Conservation (phyloP, 1,140 invertebrate genomes). For the Eueides isabella region DNA sequence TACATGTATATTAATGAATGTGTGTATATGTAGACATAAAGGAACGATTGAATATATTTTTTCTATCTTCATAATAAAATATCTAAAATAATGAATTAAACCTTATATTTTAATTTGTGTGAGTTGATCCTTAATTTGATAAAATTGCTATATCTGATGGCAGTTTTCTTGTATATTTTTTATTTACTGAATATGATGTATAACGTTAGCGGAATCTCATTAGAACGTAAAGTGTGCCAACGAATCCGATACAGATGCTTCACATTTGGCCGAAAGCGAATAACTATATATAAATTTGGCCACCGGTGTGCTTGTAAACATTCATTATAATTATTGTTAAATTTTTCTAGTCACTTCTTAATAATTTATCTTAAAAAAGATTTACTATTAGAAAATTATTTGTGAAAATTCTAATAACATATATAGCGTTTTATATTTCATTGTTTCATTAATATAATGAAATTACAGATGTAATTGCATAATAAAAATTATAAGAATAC, state of each 20-base stretch:
- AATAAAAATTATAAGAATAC: too few species aligned
- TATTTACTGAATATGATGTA: background rate
- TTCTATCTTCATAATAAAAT: background rate
- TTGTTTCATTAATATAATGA: background rate
- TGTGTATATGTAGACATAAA: too few species aligned
- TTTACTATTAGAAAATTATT: too few species aligned
- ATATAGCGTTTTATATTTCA: too few species aligned
- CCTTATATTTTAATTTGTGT: too few species aligned
- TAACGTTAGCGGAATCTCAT: conserved; percentile 23
- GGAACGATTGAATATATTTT: background rate
- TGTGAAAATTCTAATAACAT: too few species aligned
- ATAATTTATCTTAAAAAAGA: too few species aligned
- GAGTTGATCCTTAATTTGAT: too few species aligned
- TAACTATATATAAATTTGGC: conserved; percentile 63
- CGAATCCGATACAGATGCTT: conserved; percentile 20
- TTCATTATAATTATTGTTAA: too few species aligned
- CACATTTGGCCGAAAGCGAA: conserved; percentile 33
- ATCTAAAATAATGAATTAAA: too few species aligned
- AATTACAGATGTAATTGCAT: background rate
- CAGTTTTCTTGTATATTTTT: background rate
- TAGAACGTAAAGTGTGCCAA: conserved; percentile 22
- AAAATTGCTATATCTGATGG: background rate
- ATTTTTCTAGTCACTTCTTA: too few species aligned
- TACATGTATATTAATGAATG: too few species aligned
- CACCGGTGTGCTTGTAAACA: conserved; percentile 41